A percentile compares a stretch with the other conserved stretches of the same genome.
Evolutionary conservation across 2,113 vertebrate genomes (phyloP).

Genomic region (Canis aureus): DNA sequence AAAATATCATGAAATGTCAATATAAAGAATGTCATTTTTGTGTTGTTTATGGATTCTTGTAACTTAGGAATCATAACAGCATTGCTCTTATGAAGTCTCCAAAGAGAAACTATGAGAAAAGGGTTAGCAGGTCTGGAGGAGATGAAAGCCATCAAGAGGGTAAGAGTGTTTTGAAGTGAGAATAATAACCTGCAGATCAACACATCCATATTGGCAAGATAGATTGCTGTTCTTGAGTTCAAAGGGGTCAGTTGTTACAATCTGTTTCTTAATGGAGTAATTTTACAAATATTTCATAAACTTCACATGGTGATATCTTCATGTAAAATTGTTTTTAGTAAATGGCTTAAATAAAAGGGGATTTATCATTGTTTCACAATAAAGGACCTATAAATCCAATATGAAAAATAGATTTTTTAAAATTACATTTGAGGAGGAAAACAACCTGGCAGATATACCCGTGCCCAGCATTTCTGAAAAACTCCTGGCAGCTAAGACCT

Average conservation of each 20-base stretch:
- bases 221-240: not conserved
- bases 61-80: not conserved
- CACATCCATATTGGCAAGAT: not conserved
- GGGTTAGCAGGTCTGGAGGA: not conserved
- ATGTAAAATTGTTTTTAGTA: not conserved
- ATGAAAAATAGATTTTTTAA: not conserved
- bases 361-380: not conserved
- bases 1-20: conserved; percentile 9
- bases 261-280: conserved; percentile 32
- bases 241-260: not conserved
- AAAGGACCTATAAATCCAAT: not conserved
- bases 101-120: not conserved
- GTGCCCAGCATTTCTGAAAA: not conserved
- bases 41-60: conserved; percentile 54
- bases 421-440: not conserved
- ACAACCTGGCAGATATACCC: not conserved
- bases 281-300: not conserved
- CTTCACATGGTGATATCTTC: not conserved
- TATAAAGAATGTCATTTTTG: not conserved
- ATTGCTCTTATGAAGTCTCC: conserved; percentile 8
- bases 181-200: not conserved
- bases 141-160: not conserved
- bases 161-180: not conserved
- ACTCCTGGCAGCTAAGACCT: not conserved
- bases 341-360: conserved; percentile 13